phyloP scores from a whole-genome alignment of 1,140 invertebrate genomes.

The Calliopsis andreniformis region DNA sequence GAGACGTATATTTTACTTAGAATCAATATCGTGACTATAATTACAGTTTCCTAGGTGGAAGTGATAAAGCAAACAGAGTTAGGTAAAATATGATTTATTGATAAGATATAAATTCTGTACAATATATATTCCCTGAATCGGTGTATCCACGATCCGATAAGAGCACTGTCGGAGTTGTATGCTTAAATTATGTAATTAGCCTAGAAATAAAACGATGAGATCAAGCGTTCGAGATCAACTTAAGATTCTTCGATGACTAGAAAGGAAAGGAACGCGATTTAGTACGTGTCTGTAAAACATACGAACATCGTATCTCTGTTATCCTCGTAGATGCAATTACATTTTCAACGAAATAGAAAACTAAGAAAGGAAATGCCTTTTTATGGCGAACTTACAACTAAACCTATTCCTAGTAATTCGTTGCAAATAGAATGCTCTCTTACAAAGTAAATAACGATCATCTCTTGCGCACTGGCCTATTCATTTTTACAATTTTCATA shows the following conservation, averaged over 20 bases:
- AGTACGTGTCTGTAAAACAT: constrained; percentile 24
- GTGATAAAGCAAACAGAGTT: constrained; percentile 6
- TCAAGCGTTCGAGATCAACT: constrained; percentile 71
- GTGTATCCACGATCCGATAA: constrained; percentile 72
- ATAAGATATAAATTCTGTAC: constrained; percentile 77
- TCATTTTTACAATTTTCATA: constrained; percentile 46
- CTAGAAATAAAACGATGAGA: constrained; percentile 70
- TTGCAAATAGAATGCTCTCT: constrained; percentile 72
- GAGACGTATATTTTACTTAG: too few relatives aligned
- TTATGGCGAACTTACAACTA: constrained; percentile 12
- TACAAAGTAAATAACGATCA: constrained; percentile 79
- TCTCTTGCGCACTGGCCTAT: constrained; percentile 37
- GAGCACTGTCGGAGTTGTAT: constrained; percentile 73
- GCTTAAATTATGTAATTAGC: constrained; percentile 38
- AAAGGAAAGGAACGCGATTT: constrained; percentile 74
- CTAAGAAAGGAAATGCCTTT: neutral
- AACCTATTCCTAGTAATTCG: constrained; percentile 46
- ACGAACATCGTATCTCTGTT: constrained; percentile 1
- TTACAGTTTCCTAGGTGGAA: neutral
- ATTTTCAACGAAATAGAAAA: neutral
- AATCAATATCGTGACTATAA: too few relatives aligned
- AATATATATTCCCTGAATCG: constrained; percentile 73
- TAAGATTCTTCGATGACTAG: constrained; percentile 74
- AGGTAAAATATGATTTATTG: constrained; percentile 80
- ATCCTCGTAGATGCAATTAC: neutral